Evolutionary conservation across 2,797 vertebrate genomes (phyloP), one percentile per base, ranked within the genome.

Genomic region (Typhlichthys subterraneus): DNA sequence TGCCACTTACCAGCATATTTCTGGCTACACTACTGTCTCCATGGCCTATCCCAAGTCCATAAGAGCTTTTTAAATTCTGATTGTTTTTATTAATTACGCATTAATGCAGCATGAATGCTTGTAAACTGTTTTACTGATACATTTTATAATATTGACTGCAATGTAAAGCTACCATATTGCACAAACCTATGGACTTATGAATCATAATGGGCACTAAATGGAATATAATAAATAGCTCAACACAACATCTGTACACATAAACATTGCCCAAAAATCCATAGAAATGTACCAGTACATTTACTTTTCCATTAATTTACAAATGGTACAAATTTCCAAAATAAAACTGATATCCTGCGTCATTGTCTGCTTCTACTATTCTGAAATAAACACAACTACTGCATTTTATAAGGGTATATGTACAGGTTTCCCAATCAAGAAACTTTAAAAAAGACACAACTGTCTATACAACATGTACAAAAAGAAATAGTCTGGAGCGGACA

Each of bases 401-500:
- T 93, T 42, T 93, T 92, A 89, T 91, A 92, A 94, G 92, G 93
- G 92, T 92, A 90, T 96, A 94, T 98, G 88, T 98, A 98, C 97
- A 99, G 81, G 90, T 93, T 93, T 94, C 93, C 92, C 93, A 93
- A 96, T 96, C 94, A 91, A 93, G 93, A 94, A 95, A 96, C 94
- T 95, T 91, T 92, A 94, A 95, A 83, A 42, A 99, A 98, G 97
- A 97, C 96, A 99, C 97, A 94, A 96, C 94, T 66, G 94, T 98
- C 95, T 98, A 94, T 98, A 99, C 97, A 99, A 98, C 95, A 99
- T 98, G 91, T 99, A 99, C 96, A 99, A 98, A 92, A 76, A 80
- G 71, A 81, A 65, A 93, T 88, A 89, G 91, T 91, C 88, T 89
- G 92, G 91, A 94, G 90, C 86, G 84, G 81, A 94, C 93, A 91